Base-by-base conservation (phyloP, 1,140 invertebrate species). In the Magallana angulata region DNA sequence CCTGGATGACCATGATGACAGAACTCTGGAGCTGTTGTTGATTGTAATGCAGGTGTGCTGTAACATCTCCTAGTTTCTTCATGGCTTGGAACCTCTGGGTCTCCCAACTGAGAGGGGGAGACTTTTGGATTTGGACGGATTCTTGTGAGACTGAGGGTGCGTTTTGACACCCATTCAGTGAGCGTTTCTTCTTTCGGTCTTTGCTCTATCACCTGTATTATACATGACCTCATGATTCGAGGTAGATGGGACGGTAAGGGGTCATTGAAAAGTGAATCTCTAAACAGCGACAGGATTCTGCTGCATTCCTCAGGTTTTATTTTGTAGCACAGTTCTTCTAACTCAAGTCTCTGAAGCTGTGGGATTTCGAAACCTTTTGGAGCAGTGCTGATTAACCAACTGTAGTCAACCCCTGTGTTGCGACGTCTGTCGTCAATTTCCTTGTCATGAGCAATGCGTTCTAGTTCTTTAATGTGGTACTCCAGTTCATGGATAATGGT, bases 241-340 rank as follows among this genome's bases (percentile, higher is more conserved):
- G 92, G 90, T 18, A 94, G 84, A 48, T 94, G 91, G 57, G 88
- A 84, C 4, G 92, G 81, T 24, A 80, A 57, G 1, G 91, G 93
- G 59, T 93, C 91, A 76, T 91, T 89, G 8, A 90, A 62, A n/a
- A 94, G 68, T 14, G 92, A 85, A 86, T 93, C 91, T 16, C 94
- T 88, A 86, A 94, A 94, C 36, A 91, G 87, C 11, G 89, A 81
- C n/a, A 94, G 92, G 18, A 94, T 91, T 81, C 89, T 91, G 2
- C 92, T 90, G 86, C 92, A 92, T 88, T 94, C 93, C 18, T 64
- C 36, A 71, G 90, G 89, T 84, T 91, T 91, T 7, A 94, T 90
- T 88, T 93, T 91, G 81, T 91, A 91, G 84, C 93, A 94, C 16
- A 94, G 87, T 85, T 93, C 92, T 71, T 94, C 94, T n/a, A 94